Percentiles rank a stretch among this genome's conserved stretches.
phyloP scores from a whole-genome alignment of 2,113 vertebrate species.

The human (Homo sapiens) region GRCh38 chr2:103286001-103286500 shows the following conservation, averaged over 20 bases:
- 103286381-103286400: slow-evolving; percentile 47
- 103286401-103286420: slow-evolving; percentile 59
- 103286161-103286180: slow-evolving; percentile 37
- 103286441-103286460: not conserved
- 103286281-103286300: slow-evolving; percentile 68
- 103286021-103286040: slow-evolving; percentile 75
- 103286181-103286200: slow-evolving; percentile 11
- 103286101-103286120: slow-evolving; percentile 78
- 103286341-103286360: not conserved
- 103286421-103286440: not conserved
- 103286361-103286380: slow-evolving; percentile 67
- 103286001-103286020: slow-evolving; percentile 79
- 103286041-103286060: slow-evolving; percentile 76
- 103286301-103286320: slow-evolving; percentile 5
- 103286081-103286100: slow-evolving; percentile 37
- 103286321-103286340: accelerated
- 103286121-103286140: slow-evolving; percentile 70
- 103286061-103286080: slow-evolving; percentile 69
- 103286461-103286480: not conserved
- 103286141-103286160: slow-evolving; percentile 61
- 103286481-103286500: not conserved
- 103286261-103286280: slow-evolving; percentile 70
- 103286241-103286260: slow-evolving; percentile 75
- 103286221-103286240: slow-evolving; percentile 22
- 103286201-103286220: slow-evolving; percentile 33